These are phyloP conservation scores for Rhynchomys soricoides DNA, from an alignment of 2,113 vertebrate species.

Conservation along the genomic window DNA sequence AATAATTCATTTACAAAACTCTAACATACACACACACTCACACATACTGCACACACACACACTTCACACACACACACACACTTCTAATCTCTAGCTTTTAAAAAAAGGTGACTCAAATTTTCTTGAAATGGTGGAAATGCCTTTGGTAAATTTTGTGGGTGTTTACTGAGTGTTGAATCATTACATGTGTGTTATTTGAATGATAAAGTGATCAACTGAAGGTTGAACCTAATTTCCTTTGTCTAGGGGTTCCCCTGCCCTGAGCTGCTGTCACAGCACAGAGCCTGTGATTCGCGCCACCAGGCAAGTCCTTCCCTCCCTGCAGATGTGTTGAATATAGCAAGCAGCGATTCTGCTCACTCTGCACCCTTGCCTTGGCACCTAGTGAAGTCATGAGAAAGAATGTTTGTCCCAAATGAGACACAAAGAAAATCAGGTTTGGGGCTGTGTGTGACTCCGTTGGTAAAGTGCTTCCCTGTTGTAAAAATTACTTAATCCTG, in stretches of 20 bases:
- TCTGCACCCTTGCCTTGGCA: neutral
- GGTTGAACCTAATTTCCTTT: neutral
- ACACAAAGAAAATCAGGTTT: neutral
- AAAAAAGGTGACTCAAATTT: neutral
- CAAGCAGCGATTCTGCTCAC: neutral
- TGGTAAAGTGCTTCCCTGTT: no score
- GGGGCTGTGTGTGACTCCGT: no score
- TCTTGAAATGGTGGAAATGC: neutral
- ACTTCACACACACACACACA: neutral
- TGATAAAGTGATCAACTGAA: neutral
- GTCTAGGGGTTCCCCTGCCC: neutral
- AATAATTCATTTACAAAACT: neutral
- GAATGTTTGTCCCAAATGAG: neutral
- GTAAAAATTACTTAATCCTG: no score
- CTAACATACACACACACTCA: neutral
- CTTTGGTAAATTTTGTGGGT: conserved; percentile 27
- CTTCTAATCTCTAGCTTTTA: neutral
- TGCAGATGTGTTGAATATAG: neutral
- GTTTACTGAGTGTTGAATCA: conserved; percentile 31
- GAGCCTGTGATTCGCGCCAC: neutral
- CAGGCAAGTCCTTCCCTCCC: neutral
- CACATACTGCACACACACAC: neutral
- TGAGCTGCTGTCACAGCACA: neutral
- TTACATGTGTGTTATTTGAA: conserved; percentile 8
- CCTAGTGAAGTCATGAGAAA: neutral